These are phyloP conservation scores for Syrphus vitripennis DNA, from an alignment of 2,888 invertebrate species.

Conservation along the genomic window DNA sequence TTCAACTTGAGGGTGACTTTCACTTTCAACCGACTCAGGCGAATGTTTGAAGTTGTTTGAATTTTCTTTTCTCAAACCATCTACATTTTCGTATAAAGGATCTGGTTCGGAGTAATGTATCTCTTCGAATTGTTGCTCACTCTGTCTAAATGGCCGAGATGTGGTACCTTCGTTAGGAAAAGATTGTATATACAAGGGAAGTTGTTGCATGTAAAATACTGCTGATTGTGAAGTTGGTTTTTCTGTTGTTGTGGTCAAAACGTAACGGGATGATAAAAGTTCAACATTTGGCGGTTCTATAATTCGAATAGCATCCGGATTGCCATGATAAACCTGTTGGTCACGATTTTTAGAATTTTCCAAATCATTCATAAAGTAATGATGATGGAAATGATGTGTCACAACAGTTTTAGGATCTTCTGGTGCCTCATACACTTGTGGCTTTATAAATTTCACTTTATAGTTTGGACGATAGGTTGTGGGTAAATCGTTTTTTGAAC, in stretches of 20 bases:
- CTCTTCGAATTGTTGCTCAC: slow-evolving; percentile 77
- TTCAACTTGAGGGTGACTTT: slow-evolving; percentile 31
- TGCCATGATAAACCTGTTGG: neutral
- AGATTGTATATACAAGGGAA: slow-evolving; percentile 71
- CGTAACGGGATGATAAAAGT: slow-evolving; percentile 24
- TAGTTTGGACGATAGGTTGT: slow-evolving; percentile 79
- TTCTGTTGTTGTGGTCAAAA: slow-evolving; percentile 4
- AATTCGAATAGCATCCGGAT: slow-evolving; percentile 38
- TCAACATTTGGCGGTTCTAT: slow-evolving; percentile 32
- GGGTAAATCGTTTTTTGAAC: slow-evolving; percentile 70
- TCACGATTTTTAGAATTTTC: slow-evolving; percentile 28
- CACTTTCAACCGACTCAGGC: neutral
- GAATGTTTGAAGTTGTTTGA: slow-evolving; percentile 35
- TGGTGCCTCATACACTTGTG: slow-evolving; percentile 69
- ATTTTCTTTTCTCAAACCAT: neutral
- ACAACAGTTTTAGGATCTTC: slow-evolving; percentile 71
- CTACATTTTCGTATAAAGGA: slow-evolving; percentile 79
- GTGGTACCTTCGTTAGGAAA: slow-evolving; percentile 72
- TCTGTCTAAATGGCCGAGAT: slow-evolving; percentile 75
- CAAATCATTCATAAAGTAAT: slow-evolving; percentile 78
- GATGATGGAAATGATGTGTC: slow-evolving; percentile 81
- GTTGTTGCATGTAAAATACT: slow-evolving; percentile 54
- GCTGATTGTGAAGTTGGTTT: neutral
- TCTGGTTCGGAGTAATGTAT: slow-evolving; percentile 82
- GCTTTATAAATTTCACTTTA: slow-evolving; percentile 74